phyloP scores from a whole-genome alignment of 2,797 vertebrate species.

The Arremon aurantiirostris region DNA sequence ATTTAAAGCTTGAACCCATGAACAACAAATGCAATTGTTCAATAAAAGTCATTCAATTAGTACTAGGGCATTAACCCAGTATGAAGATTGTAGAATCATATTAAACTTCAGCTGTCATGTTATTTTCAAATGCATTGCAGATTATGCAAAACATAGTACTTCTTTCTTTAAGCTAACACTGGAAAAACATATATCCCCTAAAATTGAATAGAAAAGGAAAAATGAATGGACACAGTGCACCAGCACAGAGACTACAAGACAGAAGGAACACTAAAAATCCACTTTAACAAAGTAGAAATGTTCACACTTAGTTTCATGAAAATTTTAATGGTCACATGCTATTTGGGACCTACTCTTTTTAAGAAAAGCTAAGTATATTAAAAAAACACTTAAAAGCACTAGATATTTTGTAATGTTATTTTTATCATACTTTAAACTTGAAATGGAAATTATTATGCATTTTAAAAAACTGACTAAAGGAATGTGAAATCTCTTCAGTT shows the following conservation, averaged over 20 bases:
- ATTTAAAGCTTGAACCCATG: not conserved
- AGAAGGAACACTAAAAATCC: constrained; percentile 80
- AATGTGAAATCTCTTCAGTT: constrained; percentile 33
- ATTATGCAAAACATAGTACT: not conserved
- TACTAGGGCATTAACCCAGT: not conserved
- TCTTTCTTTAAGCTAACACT: constrained; percentile 27
- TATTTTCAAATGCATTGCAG: constrained; percentile 17
- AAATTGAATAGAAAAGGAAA: constrained; percentile 71
- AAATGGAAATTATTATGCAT: constrained; percentile 1
- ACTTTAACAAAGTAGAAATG: constrained; percentile 73
- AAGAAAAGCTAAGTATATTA: not conserved
- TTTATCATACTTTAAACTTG: not conserved
- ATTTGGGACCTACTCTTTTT: constrained; percentile 21
- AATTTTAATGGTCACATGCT: constrained; percentile 44
- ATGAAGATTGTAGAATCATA: constrained; percentile 23
- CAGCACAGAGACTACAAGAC: constrained; percentile 76
- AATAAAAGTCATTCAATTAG: not conserved
- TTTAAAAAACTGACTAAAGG: constrained; percentile 2
- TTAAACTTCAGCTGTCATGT: constrained; percentile 30
- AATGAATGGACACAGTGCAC: constrained; percentile 79
- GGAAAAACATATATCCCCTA: constrained; percentile 46
- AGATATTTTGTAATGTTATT: not conserved
- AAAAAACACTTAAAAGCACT: not conserved
- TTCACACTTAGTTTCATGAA: constrained; percentile 49
- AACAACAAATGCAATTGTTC: not conserved